phyloP scores from a whole-genome alignment of 2,797 vertebrate genomes.

The Gobionotothen gibberifrons region DNA sequence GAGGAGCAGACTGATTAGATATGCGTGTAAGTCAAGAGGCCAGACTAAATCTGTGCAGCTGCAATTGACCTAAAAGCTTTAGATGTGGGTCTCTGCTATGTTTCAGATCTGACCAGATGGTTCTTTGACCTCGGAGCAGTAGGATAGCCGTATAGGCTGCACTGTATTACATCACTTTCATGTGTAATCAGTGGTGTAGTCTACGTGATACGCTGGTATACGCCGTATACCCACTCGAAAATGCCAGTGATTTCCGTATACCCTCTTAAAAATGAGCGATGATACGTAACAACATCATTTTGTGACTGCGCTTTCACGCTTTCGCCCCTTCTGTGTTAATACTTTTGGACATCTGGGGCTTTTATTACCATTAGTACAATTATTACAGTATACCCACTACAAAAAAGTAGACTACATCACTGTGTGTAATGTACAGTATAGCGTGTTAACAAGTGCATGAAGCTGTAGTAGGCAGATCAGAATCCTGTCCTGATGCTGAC shows the following conservation, averaged over 20 bases:
- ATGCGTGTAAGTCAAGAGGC: slow-evolving; percentile 27
- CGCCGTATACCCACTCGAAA: too few relatives aligned
- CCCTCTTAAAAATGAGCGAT: too few relatives aligned
- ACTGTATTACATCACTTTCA: slow-evolving; percentile 15
- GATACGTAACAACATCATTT: too few relatives aligned
- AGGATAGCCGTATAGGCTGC: not conserved
- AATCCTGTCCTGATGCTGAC: slow-evolving; percentile 16
- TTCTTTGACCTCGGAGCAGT: slow-evolving; percentile 45
- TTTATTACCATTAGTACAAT: too few relatives aligned
- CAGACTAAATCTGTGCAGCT: slow-evolving; percentile 19
- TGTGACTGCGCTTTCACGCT: too few relatives aligned
- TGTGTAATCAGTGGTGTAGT: too few relatives aligned
- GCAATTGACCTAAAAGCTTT: slow-evolving; percentile 35
- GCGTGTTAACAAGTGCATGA: slow-evolving; percentile 34
- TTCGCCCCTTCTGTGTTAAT: too few relatives aligned
- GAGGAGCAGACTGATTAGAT: slow-evolving; percentile 57
- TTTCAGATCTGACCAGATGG: slow-evolving; percentile 52
- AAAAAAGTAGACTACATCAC: too few relatives aligned
- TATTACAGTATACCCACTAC: too few relatives aligned
- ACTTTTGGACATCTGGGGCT: too few relatives aligned
- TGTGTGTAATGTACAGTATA: slow-evolving; percentile 17
- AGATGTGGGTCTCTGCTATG: slow-evolving; percentile 51
- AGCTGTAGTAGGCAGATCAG: slow-evolving; percentile 18
- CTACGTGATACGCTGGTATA: too few relatives aligned
- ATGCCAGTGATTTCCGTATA: too few relatives aligned